Evolutionary conservation across 2,113 vertebrate species (phyloP).

Genomic region (Butastur rufipennis): DNA sequence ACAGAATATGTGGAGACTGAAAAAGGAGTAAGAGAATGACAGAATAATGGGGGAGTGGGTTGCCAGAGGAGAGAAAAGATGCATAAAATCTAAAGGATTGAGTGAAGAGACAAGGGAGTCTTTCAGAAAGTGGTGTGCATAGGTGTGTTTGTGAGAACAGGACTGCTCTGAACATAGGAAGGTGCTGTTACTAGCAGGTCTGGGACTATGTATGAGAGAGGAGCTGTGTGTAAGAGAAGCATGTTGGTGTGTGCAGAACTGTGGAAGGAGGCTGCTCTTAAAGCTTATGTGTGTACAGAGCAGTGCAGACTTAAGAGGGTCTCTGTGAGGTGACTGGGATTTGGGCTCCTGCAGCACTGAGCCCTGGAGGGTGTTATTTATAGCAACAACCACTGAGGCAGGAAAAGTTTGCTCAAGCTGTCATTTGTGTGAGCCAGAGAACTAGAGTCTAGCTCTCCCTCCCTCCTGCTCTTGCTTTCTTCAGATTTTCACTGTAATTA

Average conservation of each 20-base stretch:
- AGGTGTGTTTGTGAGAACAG: neutral
- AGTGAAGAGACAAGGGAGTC: neutral
- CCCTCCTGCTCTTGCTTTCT: neutral
- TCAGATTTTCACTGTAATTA: constrained; percentile 29
- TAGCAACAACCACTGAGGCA: constrained; percentile 32
- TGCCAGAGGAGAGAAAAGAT: neutral
- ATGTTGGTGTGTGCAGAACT: rapidly evolving
- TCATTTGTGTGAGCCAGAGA: neutral
- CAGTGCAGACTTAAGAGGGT: neutral
- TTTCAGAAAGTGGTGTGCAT: neutral
- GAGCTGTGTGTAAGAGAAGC: too few relatives aligned
- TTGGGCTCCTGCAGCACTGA: constrained; percentile 8
- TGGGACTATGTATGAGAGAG: rapidly evolving
- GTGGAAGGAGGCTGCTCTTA: neutral
- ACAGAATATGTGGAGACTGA: neutral
- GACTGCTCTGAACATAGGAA: neutral
- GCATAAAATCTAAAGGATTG: neutral
- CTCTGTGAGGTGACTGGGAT: neutral
- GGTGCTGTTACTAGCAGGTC: neutral
- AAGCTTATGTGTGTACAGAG: rapidly evolving
- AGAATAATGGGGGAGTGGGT: neutral
- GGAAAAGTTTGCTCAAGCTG: constrained; percentile 37
- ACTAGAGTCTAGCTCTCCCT: neutral
- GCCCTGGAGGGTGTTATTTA: constrained; percentile 55
- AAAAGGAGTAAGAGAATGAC: neutral